These are phyloP conservation scores for Diachasmimorpha longicaudata DNA, from an alignment of 1,140 invertebrate genomes.

Conservation along the genomic window DNA sequence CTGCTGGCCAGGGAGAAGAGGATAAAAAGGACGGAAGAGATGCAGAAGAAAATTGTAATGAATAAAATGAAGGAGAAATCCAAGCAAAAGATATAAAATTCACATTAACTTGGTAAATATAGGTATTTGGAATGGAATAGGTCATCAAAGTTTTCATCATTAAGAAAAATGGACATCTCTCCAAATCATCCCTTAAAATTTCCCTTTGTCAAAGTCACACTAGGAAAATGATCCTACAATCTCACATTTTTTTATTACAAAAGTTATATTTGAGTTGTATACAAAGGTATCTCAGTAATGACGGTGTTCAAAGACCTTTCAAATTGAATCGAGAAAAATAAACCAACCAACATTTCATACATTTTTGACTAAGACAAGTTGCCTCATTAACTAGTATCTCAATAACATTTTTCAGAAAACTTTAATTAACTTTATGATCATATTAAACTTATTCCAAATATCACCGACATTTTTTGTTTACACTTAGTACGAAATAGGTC, in stretches of 20 bases:
- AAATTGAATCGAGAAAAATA: background rate
- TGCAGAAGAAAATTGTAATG: constrained; percentile 31
- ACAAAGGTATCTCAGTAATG: constrained; percentile 23
- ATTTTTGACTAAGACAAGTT: background rate
- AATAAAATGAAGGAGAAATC: constrained; percentile 24
- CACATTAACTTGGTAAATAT: too few relatives aligned
- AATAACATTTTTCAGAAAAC: background rate
- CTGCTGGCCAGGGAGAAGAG: constrained; percentile 26
- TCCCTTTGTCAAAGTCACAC: background rate
- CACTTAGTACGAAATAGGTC: background rate
- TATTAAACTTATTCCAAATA: background rate
- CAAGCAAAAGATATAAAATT: too few relatives aligned
- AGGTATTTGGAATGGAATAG: too few relatives aligned
- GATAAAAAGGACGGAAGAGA: constrained; percentile 20
- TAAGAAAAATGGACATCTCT: background rate
- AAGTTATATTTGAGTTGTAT: constrained; percentile 38
- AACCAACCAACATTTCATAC: background rate
- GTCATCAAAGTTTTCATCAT: too few relatives aligned
- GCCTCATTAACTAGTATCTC: background rate
- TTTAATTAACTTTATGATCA: background rate
- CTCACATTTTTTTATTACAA: constrained; percentile 22
- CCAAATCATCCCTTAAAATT: too few relatives aligned
- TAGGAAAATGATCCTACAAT: background rate
- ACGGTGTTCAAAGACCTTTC: background rate
- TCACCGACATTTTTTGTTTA: background rate